Conservation (phyloP, 1,140 invertebrate species). For the Trichonephila inaurata region DNA sequence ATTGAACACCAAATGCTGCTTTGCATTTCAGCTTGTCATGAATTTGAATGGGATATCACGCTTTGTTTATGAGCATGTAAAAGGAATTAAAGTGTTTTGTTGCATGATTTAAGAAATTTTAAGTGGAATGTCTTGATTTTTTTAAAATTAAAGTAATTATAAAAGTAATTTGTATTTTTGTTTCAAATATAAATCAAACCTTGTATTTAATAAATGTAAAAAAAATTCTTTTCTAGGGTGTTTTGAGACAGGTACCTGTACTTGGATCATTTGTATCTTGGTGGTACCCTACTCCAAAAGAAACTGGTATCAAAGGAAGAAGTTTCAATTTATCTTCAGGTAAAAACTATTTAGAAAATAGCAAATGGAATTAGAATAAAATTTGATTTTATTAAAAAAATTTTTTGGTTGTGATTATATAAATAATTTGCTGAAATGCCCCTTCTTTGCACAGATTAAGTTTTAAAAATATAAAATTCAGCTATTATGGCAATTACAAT, state of each 20-base stretch:
- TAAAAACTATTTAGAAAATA: constrained; percentile 77
- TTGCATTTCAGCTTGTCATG: too few relatives aligned
- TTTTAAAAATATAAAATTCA: too few relatives aligned
- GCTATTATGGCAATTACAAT: too few relatives aligned
- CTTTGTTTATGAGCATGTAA: too few relatives aligned
- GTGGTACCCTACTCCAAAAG: constrained; percentile 86
- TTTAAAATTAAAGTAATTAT: neutral
- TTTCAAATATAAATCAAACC: neutral
- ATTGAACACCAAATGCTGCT: too few relatives aligned
- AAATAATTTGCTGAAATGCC: neutral
- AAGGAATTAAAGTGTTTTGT: too few relatives aligned
- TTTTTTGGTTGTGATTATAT: neutral
- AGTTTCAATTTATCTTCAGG: constrained; percentile 91
- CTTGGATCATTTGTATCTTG: constrained; percentile 89
- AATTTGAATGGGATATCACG: too few relatives aligned
- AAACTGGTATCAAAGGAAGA: constrained; percentile 89
- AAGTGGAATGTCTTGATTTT: neutral
- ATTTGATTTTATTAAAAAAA: neutral
- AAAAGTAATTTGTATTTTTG: neutral
- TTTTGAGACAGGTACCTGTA: constrained; percentile 94
- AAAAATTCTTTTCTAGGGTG: constrained; percentile 83
- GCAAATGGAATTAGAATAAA: neutral
- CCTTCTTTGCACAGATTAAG: too few relatives aligned
- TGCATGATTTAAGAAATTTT: neutral
- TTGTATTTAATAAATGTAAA: too few relatives aligned